Conservation (phyloP, 2,113 vertebrate genomes). For the Barnardius zonarius region DNA sequence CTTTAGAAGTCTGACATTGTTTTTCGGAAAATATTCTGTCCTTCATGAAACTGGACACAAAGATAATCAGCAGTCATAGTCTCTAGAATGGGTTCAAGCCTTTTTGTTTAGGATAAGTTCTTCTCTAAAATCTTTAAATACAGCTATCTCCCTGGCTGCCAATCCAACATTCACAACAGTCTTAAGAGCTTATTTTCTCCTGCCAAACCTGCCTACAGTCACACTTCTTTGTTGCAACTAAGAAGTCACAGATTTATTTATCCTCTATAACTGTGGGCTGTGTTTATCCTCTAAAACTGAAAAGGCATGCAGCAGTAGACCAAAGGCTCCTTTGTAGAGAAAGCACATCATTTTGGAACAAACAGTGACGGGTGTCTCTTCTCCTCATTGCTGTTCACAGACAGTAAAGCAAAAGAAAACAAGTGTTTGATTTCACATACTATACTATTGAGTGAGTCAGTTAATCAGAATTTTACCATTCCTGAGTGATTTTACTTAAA, state of each 20-base stretch:
- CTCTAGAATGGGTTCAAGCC: neutral
- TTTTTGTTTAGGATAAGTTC: neutral
- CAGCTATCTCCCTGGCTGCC: neutral
- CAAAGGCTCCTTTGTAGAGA: slow-evolving; percentile 1
- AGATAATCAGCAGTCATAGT: neutral
- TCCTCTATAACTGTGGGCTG: neutral
- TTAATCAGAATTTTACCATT: neutral
- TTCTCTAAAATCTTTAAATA: neutral
- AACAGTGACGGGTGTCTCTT: neutral
- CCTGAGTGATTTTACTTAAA: neutral
- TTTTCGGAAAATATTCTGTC: neutral
- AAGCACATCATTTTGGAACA: neutral
- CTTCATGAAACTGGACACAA: neutral
- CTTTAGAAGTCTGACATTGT: neutral
- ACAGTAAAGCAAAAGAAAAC: neutral
- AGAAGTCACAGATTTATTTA: slow-evolving; percentile 32
- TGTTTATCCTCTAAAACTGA: slow-evolving; percentile 16
- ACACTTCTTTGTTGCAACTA: neutral
- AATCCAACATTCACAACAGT: neutral
- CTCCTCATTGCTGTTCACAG: neutral
- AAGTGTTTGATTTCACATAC: neutral
- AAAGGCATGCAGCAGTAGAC: neutral
- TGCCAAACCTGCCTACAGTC: slow-evolving; percentile 24
- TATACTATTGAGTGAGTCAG: neutral
- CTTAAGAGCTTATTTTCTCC: neutral